Base-by-base conservation (phyloP, 1,140 invertebrate species). In the Camponotus floridanus region DNA sequence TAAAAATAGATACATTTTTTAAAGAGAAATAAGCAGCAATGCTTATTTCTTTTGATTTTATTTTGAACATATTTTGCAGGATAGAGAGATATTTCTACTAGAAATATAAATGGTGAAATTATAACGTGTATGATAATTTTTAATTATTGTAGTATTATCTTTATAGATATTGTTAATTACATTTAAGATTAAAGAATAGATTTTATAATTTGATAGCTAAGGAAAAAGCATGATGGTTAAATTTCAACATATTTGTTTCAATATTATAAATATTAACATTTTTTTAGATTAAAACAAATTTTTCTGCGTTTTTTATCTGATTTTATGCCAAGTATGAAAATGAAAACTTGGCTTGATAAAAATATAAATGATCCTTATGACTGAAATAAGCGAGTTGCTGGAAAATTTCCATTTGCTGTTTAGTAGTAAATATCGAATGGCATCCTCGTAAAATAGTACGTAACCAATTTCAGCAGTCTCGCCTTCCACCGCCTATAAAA, bases 381-480 rank as follows among this genome's bases (percentile, higher is more conserved):
- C 5, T 68, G 33, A 86, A 86, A 81, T 86, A 76, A 65, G 48
- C 9, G 61, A 61, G 48, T 48, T n/a, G 42, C 33, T 45, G 48
- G 51, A 87, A 85, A 89, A 62, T 76, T 90, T 81, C 64, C 70
- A 89, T 89, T 85, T 70, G 57, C 76, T 80, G 70, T 89, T 89
- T 89, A 89, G 21, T 42, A 42, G 70, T 51, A 70, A 85, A 80
- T 59, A 76, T n/a, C 48, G 76, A 80, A 81, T 87, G 76, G 62
- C 21, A 68, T 36, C 9, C 15, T 73, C 86, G 68, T 90, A 89
- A 90, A 89, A 70, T 64, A 71, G 48, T 59, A 59, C 51, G 76
- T 76, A 81, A 90, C 48, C 80, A 74, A 90, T 89, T 90, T 85
- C 36, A 71, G 31, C 42, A 51, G n/a, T 55, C 5, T 71, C 45